Evolutionary conservation across 2,888 invertebrate genomes (phyloP).

Genomic region (Acheta domesticus): DNA sequence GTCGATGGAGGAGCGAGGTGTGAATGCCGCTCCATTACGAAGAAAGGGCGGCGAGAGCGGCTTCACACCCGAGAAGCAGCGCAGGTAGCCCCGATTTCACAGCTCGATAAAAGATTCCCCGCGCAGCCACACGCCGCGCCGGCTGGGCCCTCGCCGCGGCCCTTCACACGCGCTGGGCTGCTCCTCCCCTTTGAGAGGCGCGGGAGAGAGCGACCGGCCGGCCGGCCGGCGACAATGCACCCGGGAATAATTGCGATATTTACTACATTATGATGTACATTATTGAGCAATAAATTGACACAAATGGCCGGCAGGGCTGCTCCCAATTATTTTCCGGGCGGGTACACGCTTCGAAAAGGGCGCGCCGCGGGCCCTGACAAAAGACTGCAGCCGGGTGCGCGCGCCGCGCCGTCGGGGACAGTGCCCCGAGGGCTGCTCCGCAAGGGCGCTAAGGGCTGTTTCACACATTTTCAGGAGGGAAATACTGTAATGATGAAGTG

Average conservation of each 20-base stretch:
- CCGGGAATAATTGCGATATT: background rate
- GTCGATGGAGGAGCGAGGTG: too few relatives aligned
- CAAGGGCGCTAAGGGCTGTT: too few relatives aligned
- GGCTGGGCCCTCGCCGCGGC: too few relatives aligned
- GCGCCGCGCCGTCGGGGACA: background rate
- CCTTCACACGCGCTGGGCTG: too few relatives aligned
- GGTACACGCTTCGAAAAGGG: background rate
- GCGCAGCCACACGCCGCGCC: background rate
- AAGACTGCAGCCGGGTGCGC: background rate
- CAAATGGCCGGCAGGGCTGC: background rate
- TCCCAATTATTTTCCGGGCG: slow-evolving; percentile 9
- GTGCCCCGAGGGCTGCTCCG: too few relatives aligned
- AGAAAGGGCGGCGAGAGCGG: background rate
- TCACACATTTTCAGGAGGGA: too few relatives aligned
- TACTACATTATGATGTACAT: slow-evolving; percentile 2
- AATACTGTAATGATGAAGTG: too few relatives aligned
- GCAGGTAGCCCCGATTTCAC: background rate
- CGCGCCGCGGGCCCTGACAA: background rate
- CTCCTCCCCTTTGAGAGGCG: too few relatives aligned
- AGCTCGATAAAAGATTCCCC: background rate
- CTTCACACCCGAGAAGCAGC: too few relatives aligned
- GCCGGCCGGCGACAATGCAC: background rate
- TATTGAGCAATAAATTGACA: background rate
- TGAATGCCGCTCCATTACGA: too few relatives aligned
- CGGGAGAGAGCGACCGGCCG: background rate